phyloP scores from a whole-genome alignment of 2,888 invertebrate genomes.

The Elegia similella region DNA sequence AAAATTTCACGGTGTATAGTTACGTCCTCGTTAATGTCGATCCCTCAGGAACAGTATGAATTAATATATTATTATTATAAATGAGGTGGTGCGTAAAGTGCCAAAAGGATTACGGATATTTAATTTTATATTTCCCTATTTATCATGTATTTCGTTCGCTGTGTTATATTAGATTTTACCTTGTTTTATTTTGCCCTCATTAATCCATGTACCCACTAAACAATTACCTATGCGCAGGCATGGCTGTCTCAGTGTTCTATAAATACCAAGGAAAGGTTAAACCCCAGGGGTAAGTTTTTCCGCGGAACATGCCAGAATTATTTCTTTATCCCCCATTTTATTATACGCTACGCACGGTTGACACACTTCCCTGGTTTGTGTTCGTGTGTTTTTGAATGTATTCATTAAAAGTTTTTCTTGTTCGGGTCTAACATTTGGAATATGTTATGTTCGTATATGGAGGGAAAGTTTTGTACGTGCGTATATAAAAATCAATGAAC shows the following conservation, averaged over 20 bases:
- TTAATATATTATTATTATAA: too few species aligned
- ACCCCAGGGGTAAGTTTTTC: constrained; percentile 25
- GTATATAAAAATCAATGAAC: background rate
- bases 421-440: constrained; percentile 3
- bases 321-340: constrained; percentile 10
- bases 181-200: background rate
- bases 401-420: constrained; percentile 14
- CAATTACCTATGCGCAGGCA: background rate
- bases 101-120: too few species aligned
- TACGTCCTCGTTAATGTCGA: too few species aligned
- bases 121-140: too few species aligned
- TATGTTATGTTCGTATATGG: background rate
- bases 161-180: too few species aligned
- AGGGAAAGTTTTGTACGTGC: background rate
- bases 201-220: background rate
- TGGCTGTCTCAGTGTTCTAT: constrained; percentile 17
- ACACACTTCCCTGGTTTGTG: constrained; percentile 10
- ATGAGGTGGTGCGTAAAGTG: too few species aligned
- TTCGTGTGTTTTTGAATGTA: constrained; percentile 12
- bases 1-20: too few species aligned
- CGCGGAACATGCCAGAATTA: constrained; percentile 5
- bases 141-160: too few species aligned
- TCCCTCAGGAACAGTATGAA: too few species aligned
- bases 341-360: constrained; percentile 14
- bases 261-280: constrained; percentile 34